Conservation (phyloP, 1,140 invertebrate genomes). For the Vanessa tameamea region DNA sequence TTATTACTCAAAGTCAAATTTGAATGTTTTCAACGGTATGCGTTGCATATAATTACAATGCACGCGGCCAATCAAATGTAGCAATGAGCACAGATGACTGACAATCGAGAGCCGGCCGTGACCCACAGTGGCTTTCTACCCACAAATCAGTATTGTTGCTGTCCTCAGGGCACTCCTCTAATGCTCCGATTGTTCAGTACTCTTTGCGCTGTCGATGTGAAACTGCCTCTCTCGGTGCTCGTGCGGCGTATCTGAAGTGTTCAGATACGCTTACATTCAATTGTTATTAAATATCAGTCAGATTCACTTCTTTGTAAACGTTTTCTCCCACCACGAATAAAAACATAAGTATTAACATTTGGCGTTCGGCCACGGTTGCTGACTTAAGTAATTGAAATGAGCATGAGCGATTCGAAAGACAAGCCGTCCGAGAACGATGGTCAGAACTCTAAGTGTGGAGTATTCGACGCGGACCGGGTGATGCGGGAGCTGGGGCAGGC, state of each 20-base stretch:
- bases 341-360: no score
- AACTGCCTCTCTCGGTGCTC: constrained; percentile 2
- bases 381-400: neutral
- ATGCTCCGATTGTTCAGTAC: constrained; percentile 16
- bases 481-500: constrained; percentile 61
- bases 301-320: no score
- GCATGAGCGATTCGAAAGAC: neutral
- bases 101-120: constrained; percentile 33
- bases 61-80: constrained; percentile 26
- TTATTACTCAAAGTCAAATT: constrained; percentile 10
- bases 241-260: neutral
- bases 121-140: constrained; percentile 32
- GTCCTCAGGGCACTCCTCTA: constrained; percentile 12
- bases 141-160: constrained; percentile 24
- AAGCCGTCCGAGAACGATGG: neutral
- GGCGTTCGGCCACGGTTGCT: neutral
- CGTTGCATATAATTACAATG: constrained; percentile 26
- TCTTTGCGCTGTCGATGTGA: constrained; percentile 3
- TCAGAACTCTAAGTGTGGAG: constrained; percentile 1
- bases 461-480: constrained; percentile 56
- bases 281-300: no score
- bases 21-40: constrained; percentile 7
- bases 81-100: constrained; percentile 31
- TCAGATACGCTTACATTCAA: neutral
- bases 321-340: no score